phyloP scores from a whole-genome alignment of 92 coral and sea anemone genomes.

The Palythoa caribaeorum region DNA sequence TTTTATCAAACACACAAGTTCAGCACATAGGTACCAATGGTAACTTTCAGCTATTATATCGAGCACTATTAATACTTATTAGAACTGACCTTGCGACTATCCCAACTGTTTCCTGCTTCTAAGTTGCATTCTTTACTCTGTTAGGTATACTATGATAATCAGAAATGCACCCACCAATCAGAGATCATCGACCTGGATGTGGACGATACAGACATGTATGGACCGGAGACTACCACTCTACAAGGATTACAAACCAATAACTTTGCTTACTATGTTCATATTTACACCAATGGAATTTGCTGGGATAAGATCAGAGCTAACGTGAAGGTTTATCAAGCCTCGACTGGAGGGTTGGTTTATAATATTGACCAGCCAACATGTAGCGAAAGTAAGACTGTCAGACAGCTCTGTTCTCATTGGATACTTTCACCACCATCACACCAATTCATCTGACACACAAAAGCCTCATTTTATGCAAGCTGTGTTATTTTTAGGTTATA shows the following conservation, averaged over 20 bases:
- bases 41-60: too few relatives aligned
- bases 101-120: background rate
- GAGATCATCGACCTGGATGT: constrained; percentile 82
- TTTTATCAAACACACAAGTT: too few relatives aligned
- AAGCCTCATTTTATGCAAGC: too few relatives aligned
- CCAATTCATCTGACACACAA: too few relatives aligned
- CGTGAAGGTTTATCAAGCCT: constrained; percentile 85
- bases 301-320: constrained; percentile 85
- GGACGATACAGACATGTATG: constrained; percentile 87
- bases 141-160: constrained; percentile 73
- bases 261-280: constrained; percentile 79
- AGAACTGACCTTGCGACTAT: too few relatives aligned
- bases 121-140: background rate
- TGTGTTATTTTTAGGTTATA: too few relatives aligned
- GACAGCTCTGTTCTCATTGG: background rate
- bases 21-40: too few relatives aligned
- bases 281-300: constrained; percentile 83
- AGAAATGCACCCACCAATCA: constrained; percentile 73
- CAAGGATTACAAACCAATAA: constrained; percentile 80
- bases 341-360: constrained; percentile 82
- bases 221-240: constrained; percentile 85
- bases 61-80: too few relatives aligned
- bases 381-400: constrained; percentile 70
- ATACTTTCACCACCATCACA: background rate
- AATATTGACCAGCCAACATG: constrained; percentile 84